Conservation (phyloP, 2,797 vertebrate species). For the Diplodus puntazzo region DNA sequence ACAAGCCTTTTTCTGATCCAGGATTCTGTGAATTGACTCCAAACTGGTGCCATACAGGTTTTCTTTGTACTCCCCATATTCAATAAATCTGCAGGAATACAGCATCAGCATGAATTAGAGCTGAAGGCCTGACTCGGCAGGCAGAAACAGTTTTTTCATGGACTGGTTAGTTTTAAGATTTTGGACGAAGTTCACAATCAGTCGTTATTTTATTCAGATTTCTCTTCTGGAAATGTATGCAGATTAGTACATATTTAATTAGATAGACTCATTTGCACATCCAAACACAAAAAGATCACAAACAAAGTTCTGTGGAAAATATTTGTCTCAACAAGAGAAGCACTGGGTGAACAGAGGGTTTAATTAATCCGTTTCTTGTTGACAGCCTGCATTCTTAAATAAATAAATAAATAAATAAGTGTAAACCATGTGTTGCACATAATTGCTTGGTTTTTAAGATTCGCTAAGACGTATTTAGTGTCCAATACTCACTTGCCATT, state of each 20-base stretch:
- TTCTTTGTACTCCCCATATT: slow-evolving; percentile 95
- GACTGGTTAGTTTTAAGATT: no score
- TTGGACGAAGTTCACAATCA: no score
- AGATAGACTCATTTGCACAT: no score
- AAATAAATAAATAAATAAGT: not conserved
- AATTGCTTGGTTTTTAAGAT: not conserved
- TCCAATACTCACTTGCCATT: slow-evolving; percentile 88
- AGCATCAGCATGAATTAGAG: not conserved
- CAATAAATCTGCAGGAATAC: slow-evolving; percentile 89
- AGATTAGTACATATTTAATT: no score
- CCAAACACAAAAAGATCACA: no score
- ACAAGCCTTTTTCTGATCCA: slow-evolving; percentile 92
- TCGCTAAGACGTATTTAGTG: not conserved
- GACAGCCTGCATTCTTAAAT: not conserved
- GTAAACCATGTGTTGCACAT: slow-evolving; percentile 3
- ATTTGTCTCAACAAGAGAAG: no score
- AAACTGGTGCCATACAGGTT: slow-evolving; percentile 95
- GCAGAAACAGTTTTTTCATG: no score
- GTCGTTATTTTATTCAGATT: no score
- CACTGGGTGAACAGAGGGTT: not conserved
- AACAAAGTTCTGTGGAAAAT: no score
- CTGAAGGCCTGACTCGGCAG: not conserved
- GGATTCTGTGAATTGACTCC: slow-evolving; percentile 90
- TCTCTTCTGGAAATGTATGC: no score
- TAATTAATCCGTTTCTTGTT: not conserved